Evolutionary conservation across 2,113 vertebrate species (phyloP).

Genomic region (Oncorhynchus gorbuscha): DNA sequence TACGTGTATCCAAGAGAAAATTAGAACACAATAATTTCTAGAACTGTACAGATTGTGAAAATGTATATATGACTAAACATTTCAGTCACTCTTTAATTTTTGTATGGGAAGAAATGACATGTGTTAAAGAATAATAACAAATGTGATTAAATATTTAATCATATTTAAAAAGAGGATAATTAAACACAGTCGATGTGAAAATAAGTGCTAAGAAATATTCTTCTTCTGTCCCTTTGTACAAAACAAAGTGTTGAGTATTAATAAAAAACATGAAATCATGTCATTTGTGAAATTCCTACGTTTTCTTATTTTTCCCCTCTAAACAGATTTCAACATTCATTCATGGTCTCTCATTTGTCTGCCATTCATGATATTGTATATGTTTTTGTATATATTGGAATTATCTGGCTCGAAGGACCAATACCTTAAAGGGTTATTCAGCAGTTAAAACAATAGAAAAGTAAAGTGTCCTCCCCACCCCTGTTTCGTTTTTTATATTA

Average conservation of each 20-base stretch:
- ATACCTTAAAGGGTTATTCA: no score
- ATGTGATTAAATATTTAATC: conserved; percentile 78
- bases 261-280: conserved; percentile 71
- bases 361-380: no score
- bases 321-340: neutral
- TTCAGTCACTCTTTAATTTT: conserved; percentile 71
- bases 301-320: neutral
- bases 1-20: conserved; percentile 62
- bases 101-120: conserved; percentile 76
- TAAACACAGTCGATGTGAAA: conserved; percentile 75
- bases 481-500: no score
- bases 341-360: no score
- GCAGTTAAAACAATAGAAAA: neutral
- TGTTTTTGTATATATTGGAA: no score
- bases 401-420: no score
- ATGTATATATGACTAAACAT: conserved; percentile 70
- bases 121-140: conserved; percentile 74
- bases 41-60: conserved; percentile 80
- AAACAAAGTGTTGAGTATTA: conserved; percentile 80
- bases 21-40: conserved; percentile 33
- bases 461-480: neutral
- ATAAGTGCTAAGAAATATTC: conserved; percentile 81
- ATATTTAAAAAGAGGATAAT: conserved; percentile 73
- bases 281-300: conserved; percentile 19
- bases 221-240: conserved; percentile 82